Conservation (phyloP, 2,888 invertebrate genomes). For the Autographa pulchrina region DNA sequence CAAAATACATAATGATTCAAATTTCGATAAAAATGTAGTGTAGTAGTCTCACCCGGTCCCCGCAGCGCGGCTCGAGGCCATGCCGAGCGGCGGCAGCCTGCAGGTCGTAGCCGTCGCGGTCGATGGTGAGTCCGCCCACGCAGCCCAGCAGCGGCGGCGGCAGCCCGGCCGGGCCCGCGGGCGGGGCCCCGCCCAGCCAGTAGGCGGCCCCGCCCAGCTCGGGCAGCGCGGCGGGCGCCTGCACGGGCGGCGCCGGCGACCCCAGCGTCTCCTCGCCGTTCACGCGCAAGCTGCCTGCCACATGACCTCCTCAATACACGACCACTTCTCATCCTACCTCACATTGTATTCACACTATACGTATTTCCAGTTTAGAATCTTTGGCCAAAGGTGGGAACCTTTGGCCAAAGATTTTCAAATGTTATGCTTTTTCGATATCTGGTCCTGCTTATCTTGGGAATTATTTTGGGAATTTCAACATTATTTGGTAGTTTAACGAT, state of each 20-base stretch:
- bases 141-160: slow-evolving; percentile 93
- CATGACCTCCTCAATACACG: slow-evolving; percentile 66
- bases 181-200: slow-evolving; percentile 96
- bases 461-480: no score
- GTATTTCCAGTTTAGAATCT: not conserved
- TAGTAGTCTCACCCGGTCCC: slow-evolving; percentile 91
- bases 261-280: slow-evolving; percentile 92
- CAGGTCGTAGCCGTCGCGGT: slow-evolving; percentile 92
- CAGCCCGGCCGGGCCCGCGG: slow-evolving; percentile 78
- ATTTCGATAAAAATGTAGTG: not conserved
- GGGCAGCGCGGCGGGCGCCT: slow-evolving; percentile 89
- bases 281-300: slow-evolving; percentile 91
- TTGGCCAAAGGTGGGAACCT: no score
- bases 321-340: not conserved
- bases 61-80: slow-evolving; percentile 93
- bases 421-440: no score
- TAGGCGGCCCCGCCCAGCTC: slow-evolving; percentile 92
- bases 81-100: slow-evolving; percentile 91
- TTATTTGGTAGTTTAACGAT: no score
- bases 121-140: slow-evolving; percentile 93
- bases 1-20: no score
- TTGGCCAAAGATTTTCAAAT: no score
- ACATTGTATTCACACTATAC: not conserved
- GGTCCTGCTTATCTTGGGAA: no score
- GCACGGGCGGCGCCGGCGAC: slow-evolving; percentile 91